Evolutionary conservation across 1,140 invertebrate genomes (phyloP).

Genomic region (Tribolium madens): DNA sequence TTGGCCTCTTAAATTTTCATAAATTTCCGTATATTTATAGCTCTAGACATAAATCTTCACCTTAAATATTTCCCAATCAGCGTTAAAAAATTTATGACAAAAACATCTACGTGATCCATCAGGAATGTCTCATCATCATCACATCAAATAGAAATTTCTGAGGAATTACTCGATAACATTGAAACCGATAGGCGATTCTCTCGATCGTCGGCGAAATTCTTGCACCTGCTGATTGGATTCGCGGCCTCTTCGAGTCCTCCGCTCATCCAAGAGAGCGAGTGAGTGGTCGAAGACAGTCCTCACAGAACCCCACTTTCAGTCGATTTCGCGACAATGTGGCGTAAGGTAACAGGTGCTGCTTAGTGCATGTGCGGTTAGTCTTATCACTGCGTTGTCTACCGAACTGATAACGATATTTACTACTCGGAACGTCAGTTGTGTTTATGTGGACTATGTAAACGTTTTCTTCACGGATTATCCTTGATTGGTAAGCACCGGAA

Average conservation of each 20-base stretch:
- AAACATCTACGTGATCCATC: not conserved
- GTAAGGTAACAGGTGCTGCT: constrained; percentile 48
- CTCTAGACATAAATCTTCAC: no score
- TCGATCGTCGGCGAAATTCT: not conserved
- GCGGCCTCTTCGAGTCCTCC: not conserved
- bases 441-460: not conserved
- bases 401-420: constrained; percentile 3
- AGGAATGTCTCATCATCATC: not conserved
- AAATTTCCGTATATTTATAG: no score
- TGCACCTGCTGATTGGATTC: not conserved
- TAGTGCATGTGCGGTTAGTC: constrained; percentile 34
- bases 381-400: not conserved
- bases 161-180: not conserved
- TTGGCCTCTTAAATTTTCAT: no score
- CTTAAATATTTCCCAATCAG: not conserved
- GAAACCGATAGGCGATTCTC: not conserved
- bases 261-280: constrained; percentile 4
- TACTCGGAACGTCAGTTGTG: not conserved
- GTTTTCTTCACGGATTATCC: not conserved
- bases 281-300: constrained; percentile 25
- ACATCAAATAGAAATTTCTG: not conserved
- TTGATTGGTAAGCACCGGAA: not conserved
- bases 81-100: not conserved
- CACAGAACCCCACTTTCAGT: constrained; percentile 41
- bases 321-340: constrained; percentile 47